Conservation (phyloP, 2,113 vertebrate genomes). For the Pseudopipra pipra region DNA sequence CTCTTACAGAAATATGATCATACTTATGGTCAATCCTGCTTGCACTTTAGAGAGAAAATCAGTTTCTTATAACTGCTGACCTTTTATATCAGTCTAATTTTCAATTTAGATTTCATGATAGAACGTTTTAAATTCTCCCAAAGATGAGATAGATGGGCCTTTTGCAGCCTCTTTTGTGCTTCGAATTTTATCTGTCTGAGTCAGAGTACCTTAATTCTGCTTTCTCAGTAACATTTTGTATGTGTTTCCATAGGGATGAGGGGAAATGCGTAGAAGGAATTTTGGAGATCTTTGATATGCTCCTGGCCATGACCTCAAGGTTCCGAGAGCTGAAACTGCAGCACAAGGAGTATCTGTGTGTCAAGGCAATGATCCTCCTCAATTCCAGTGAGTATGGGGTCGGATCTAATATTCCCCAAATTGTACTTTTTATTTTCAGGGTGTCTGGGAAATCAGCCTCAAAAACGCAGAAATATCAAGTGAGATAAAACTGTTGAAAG, state of each 20-base stretch:
- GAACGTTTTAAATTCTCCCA: background rate
- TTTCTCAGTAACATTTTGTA: background rate
- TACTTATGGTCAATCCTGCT: background rate
- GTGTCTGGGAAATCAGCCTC: background rate
- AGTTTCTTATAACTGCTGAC: background rate
- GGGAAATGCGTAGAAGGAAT: conserved; percentile 97
- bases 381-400: conserved; percentile 91
- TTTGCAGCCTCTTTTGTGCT: background rate
- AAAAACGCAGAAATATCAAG: background rate
- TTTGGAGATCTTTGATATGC: conserved; percentile 98
- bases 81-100: background rate
- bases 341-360: conserved; percentile 94
- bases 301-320: conserved; percentile 91
- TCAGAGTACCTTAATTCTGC: background rate
- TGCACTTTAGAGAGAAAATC: background rate
- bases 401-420: background rate
- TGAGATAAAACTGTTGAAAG: background rate
- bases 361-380: conserved; percentile 98
- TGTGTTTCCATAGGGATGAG: conserved; percentile 85
- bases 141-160: background rate
- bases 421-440: background rate
- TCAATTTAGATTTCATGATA: background rate
- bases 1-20: background rate
- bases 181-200: background rate
- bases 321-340: conserved; percentile 94